Evolutionary conservation across 1,140 invertebrate species (phyloP).

Genomic region (Drosophila busckii): DNA sequence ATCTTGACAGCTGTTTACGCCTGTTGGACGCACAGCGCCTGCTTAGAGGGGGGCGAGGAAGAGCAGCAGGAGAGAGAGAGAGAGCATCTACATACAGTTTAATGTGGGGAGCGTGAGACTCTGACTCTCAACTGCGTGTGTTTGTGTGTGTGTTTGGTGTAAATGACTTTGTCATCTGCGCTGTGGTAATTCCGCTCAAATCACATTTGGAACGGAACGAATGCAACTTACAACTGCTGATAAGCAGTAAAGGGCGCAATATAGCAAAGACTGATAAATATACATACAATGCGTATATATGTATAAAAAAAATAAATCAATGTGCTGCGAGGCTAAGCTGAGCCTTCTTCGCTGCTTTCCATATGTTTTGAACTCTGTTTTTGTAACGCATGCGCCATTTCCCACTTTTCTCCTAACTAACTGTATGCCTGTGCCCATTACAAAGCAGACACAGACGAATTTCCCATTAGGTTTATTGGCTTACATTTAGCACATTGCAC

Average conservation of each 20-base stretch:
- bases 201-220: constrained; percentile 25
- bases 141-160: too few relatives aligned
- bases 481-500: constrained; percentile 44
- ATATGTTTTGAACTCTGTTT: constrained; percentile 33
- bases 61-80: constrained; percentile 1
- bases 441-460: too few relatives aligned
- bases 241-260: constrained; percentile 20
- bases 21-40: constrained; percentile 53
- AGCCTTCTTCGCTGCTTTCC: constrained; percentile 20
- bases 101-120: neutral
- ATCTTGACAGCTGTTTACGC: constrained; percentile 72
- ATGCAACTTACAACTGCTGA: constrained; percentile 35
- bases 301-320: neutral
- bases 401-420: too few relatives aligned
- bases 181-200: constrained; percentile 27
- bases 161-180: too few relatives aligned
- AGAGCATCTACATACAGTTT: neutral
- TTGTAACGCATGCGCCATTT: constrained; percentile 50
- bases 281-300: neutral
- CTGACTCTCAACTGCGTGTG: too few relatives aligned
- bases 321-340: constrained; percentile 8
- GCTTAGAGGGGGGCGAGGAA: constrained; percentile 11
- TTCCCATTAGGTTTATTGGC: constrained; percentile 53
- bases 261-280: constrained; percentile 33
- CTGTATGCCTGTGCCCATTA: too few relatives aligned